phyloP scores from a whole-genome alignment of 2,113 vertebrate species.

The Gavialis gangeticus region DNA sequence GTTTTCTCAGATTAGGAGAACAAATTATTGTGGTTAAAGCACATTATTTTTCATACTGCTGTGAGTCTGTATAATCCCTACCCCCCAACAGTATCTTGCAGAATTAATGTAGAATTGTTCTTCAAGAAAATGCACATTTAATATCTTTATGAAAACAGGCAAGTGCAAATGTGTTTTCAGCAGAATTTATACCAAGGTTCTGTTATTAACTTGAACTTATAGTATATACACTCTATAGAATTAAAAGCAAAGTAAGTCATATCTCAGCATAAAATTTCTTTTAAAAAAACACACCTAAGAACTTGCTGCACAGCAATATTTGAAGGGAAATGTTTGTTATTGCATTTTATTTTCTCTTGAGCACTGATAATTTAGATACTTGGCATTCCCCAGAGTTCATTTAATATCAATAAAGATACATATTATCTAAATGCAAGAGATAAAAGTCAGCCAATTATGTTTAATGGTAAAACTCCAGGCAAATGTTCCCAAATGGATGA shows the following conservation, averaged over 20 bases:
- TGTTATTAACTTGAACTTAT: conserved; percentile 30
- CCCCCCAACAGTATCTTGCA: background rate
- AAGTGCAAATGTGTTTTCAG: conserved; percentile 41
- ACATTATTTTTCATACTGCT: background rate
- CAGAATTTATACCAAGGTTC: conserved; percentile 7
- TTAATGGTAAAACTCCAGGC: conserved; percentile 28
- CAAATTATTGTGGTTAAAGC: background rate
- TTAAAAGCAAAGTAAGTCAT: conserved; percentile 40
- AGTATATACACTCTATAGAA: background rate
- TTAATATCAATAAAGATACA: conserved; percentile 26
- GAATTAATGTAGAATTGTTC: conserved; percentile 39
- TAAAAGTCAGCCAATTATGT: background rate
- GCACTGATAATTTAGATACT: conserved; percentile 1
- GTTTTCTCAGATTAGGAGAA: background rate
- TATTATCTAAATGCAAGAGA: background rate
- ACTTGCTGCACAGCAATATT: background rate
- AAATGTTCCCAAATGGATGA: conserved; percentile 28
- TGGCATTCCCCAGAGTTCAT: background rate
- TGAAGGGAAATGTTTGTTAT: conserved; percentile 13
- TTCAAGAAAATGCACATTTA: conserved; percentile 46
- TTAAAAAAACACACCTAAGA: conserved; percentile 1
- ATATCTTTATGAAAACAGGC: conserved; percentile 32
- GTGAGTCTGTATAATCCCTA: background rate
- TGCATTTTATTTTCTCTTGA: background rate
- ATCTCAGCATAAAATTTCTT: background rate